Percentiles rank a stretch among this genome's conserved stretches.
These are phyloP conservation scores for Oreochromis mossambicus DNA, from an alignment of 2,797 vertebrate genomes.

Conservation along the genomic window DNA sequence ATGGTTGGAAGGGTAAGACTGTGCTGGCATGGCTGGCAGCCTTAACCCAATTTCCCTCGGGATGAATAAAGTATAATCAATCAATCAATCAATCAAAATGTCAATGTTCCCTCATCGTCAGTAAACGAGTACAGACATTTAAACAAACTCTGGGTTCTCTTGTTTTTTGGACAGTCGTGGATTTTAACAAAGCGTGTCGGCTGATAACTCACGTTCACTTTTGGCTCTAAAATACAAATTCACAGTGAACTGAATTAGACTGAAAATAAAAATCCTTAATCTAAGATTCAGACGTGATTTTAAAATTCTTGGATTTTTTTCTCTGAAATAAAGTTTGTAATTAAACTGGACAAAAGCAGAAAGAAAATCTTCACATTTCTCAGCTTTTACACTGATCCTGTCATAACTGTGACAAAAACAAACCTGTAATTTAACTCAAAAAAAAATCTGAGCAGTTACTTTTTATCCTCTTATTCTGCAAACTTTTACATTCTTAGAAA, in stretches of 20 bases:
- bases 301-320: background rate
- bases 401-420: background rate
- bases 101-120: background rate
- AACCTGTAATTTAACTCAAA: background rate
- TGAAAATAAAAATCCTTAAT: background rate
- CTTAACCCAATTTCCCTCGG: no score
- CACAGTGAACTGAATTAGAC: background rate
- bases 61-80: no score
- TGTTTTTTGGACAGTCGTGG: no score
- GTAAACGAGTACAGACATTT: no score
- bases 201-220: rapidly evolving
- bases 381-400: rapidly evolving
- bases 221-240: background rate
- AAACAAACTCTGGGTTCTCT: no score
- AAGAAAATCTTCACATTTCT: background rate
- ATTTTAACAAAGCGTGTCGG: background rate
- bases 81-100: no score
- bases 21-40: no score
- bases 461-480: background rate
- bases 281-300: background rate
- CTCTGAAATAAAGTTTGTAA: background rate
- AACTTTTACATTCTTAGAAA: background rate
- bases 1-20: no score
- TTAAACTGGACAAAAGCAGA: background rate
- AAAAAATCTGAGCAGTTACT: no score